phyloP scores from a whole-genome alignment of 2,888 invertebrate genomes.

The Pinctada fucata region DNA sequence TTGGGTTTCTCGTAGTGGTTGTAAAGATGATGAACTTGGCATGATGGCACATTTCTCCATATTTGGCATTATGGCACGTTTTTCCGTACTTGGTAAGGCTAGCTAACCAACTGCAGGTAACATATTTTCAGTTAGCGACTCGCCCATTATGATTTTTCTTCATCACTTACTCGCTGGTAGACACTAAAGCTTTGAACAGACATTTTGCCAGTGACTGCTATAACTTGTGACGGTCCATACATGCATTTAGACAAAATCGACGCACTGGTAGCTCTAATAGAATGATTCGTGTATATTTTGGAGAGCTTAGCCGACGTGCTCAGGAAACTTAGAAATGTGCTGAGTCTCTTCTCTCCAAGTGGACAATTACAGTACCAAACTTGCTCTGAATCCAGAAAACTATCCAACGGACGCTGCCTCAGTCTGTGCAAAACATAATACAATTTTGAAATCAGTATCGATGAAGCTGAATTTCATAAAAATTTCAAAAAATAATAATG shows the following conservation, averaged over 20 bases:
- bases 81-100: too few species aligned
- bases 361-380: constrained; percentile 26
- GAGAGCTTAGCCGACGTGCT: constrained; percentile 28
- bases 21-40: too few species aligned
- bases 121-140: not conserved
- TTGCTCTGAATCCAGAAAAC: constrained; percentile 16
- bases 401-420: constrained; percentile 32
- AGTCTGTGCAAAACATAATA: not conserved
- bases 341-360: constrained; percentile 31
- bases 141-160: constrained; percentile 32
- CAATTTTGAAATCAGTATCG: not conserved
- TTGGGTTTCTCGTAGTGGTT: too few species aligned
- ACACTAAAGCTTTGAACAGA: constrained; percentile 29
- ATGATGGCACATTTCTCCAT: too few species aligned
- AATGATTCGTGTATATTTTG: constrained; percentile 39
- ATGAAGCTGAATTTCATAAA: too few species aligned
- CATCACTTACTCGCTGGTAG: constrained; percentile 32
- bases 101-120: too few species aligned
- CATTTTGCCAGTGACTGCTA: constrained; percentile 36
- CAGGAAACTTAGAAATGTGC: constrained; percentile 25
- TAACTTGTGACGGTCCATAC: constrained; percentile 34
- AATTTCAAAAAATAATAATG: too few species aligned
- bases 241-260: constrained; percentile 32
- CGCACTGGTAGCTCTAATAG: constrained; percentile 33
- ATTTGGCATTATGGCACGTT: too few species aligned